Evolutionary conservation across 2,797 vertebrate genomes (phyloP), one percentile per base, ranked within the genome.

Genomic region (Darevskia nairensis): DNA sequence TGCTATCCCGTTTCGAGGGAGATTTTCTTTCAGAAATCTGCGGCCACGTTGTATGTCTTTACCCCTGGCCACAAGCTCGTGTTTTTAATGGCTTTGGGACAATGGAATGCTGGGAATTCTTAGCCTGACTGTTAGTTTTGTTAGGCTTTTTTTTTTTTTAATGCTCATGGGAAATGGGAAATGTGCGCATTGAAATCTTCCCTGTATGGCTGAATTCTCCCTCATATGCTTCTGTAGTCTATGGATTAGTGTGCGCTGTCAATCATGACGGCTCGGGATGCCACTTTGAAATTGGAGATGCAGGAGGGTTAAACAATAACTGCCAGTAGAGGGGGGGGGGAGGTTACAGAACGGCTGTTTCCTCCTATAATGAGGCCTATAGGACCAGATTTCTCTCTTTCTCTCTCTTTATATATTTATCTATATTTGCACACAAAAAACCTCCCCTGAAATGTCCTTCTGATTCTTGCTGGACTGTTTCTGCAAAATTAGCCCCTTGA

Each of bases 141-240:
- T 86, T 88, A 23, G 76, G 32, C 88, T 41, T 64, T n/a, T 75
- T 90, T 89, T 89, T 41, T 69, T n/a, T 75, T 89, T 89, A 89
- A 1, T 21, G 74, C 32, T 50, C 80, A 19, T 50, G 83, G 39
- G 46, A 35, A 35, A 35, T 35, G 35, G 35, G 35, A 89, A 88
- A 80, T 85, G 68, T 50, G 0, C 19, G 74, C 50, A 21, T 68
- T 75, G 91, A 94, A 88, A 84, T 79, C 90, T 95, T 88, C 88
- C 87, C 93, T 87, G 89, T 91, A 89, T 92, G 87, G 69, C 91
- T 92, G 85, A 82, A 89, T 94, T 95, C 90, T 7, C 8, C 78
- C 72, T 72, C 77, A 50, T 19, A 55, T 76, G 23, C 32, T 77
- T 64, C n/a, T 41, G 35, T 82, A 32, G 59, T 89, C 35, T 46